Conservation (phyloP, 2,888 invertebrate species). For the Parthenolecanium corni region DNA sequence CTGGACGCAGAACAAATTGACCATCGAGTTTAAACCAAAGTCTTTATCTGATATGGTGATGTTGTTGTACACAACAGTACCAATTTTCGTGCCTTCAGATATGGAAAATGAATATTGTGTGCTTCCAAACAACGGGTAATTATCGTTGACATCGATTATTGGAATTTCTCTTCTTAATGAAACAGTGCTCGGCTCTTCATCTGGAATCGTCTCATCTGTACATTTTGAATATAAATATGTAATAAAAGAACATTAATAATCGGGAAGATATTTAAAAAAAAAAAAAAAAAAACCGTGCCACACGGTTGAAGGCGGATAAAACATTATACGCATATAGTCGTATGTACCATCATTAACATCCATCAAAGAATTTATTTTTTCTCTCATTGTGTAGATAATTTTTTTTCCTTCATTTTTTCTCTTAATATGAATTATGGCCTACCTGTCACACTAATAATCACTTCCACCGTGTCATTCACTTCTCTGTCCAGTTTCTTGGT, state of each 20-base stretch:
- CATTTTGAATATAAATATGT: too few relatives aligned
- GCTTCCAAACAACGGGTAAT: constrained; percentile 59
- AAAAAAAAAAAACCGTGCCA: neutral
- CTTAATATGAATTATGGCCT: constrained; percentile 21
- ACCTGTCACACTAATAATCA: constrained; percentile 72
- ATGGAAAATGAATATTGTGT: constrained; percentile 61
- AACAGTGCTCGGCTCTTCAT: constrained; percentile 58
- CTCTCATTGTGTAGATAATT: too few relatives aligned
- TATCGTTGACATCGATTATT: constrained; percentile 69
- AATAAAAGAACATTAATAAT: neutral
- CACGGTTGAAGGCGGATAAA: neutral
- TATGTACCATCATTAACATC: too few relatives aligned
- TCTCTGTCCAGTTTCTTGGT: constrained; percentile 61
- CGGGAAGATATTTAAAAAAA: neutral
- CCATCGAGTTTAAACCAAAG: constrained; percentile 58
- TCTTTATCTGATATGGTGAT: constrained; percentile 61
- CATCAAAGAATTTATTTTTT: too few relatives aligned
- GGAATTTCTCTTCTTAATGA: constrained; percentile 64
- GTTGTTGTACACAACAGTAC: constrained; percentile 49
- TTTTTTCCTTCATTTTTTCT: too few relatives aligned
- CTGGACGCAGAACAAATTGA: constrained; percentile 52
- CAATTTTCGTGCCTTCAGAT: constrained; percentile 55
- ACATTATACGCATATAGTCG: too few relatives aligned
- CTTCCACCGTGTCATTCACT: constrained; percentile 55
- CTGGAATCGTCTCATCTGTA: neutral